These are phyloP conservation scores for Fundulus diaphanus DNA, from an alignment of 2,797 vertebrate species.

Conservation along the genomic window DNA sequence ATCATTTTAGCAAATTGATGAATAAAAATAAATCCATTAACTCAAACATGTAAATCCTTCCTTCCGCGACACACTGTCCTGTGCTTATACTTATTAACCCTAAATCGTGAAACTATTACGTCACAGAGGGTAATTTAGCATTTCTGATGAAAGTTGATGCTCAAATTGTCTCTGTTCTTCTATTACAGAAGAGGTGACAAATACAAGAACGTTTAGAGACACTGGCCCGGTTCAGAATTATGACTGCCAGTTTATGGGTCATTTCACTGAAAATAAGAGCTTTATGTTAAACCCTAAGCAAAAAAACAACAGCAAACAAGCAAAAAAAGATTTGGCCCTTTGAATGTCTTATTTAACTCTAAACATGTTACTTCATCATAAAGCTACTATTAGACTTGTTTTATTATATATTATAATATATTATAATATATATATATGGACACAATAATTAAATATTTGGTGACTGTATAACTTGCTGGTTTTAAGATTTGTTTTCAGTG, in stretches of 20 bases:
- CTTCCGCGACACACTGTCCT: neutral
- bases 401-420: neutral
- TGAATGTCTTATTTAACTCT: neutral
- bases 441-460: constrained; percentile 30
- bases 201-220: no score
- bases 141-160: neutral
- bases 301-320: no score
- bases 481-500: constrained; percentile 51
- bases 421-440: no score
- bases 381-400: neutral
- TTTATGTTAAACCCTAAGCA: neutral
- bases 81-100: constrained; percentile 2
- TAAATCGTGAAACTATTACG: neutral
- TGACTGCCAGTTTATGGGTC: neutral
- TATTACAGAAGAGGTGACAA: no score
- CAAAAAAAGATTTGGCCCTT: no score
- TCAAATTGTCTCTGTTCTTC: neutral
- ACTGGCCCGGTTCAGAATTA: no score
- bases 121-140: neutral
- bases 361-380: neutral
- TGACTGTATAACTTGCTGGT: constrained; percentile 38
- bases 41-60: neutral
- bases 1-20: neutral
- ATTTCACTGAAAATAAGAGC: neutral
- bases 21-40: neutral